Evolutionary conservation across 2,888 invertebrate genomes (phyloP).

Genomic region (Byasa hedistus): DNA sequence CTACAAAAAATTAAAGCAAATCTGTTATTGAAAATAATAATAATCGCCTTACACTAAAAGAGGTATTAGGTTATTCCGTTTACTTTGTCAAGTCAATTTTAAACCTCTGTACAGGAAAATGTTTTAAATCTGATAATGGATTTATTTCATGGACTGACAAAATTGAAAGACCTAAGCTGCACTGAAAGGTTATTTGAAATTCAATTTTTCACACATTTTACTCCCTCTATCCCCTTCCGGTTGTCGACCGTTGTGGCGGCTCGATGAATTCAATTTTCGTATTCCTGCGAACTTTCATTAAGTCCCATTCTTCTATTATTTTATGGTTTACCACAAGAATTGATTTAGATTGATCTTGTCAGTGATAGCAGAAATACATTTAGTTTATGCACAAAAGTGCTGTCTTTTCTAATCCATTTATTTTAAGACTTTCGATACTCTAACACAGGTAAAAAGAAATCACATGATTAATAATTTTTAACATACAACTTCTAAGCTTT

Average conservation of each 20-base stretch:
- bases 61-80: no score
- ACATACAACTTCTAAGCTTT: no score
- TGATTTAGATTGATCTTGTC: slow-evolving; percentile 5
- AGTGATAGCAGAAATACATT: not conserved
- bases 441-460: no score
- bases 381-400: not conserved
- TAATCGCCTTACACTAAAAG: no score
- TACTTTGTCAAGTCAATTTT: not conserved
- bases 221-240: slow-evolving; percentile 15
- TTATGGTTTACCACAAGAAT: slow-evolving; percentile 11
- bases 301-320: slow-evolving; percentile 17
- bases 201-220: slow-evolving; percentile 23
- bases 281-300: slow-evolving; percentile 24
- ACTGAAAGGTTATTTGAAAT: slow-evolving; percentile 20
- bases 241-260: slow-evolving; percentile 18
- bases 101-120: not conserved
- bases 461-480: no score
- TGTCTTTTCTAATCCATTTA: no score
- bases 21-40: no score
- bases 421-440: no score
- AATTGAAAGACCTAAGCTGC: slow-evolving; percentile 15
- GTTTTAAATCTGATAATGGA: not conserved
- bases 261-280: slow-evolving; percentile 27
- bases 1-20: no score
- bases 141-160: slow-evolving; percentile 7